Conservation (phyloP, 2,888 invertebrate genomes). For the Marronus borbonicus region DNA sequence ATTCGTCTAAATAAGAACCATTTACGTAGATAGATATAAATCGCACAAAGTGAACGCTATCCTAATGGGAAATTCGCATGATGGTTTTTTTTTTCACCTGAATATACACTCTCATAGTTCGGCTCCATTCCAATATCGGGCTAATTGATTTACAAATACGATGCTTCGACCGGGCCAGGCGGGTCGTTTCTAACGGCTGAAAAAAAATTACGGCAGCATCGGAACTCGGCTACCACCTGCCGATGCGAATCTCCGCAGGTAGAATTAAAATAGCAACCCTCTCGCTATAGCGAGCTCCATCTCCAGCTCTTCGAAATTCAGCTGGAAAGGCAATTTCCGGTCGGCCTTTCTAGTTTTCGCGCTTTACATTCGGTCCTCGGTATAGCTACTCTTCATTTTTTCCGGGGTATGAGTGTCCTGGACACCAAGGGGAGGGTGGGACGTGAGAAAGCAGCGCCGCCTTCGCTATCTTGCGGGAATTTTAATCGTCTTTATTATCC, state of each 20-base stretch:
- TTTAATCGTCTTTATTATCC: conserved; percentile 37
- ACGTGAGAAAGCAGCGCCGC: background rate
- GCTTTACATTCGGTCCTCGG: conserved; percentile 24
- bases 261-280: background rate
- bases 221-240: background rate
- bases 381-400: conserved; percentile 19
- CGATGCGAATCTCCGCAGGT: conserved; percentile 5
- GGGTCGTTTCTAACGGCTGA: background rate
- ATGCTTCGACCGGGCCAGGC: background rate
- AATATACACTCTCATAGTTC: background rate
- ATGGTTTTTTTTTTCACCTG: background rate
- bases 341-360: conserved; percentile 22
- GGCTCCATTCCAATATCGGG: background rate
- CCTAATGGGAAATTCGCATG: background rate
- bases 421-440: background rate
- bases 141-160: conserved; percentile 15
- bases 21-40: too few relatives aligned
- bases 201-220: background rate
- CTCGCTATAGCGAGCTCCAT: background rate
- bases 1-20: too few relatives aligned
- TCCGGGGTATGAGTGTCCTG: background rate
- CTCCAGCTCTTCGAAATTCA: background rate
- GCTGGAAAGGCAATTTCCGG: conserved; percentile 34
- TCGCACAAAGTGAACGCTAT: background rate
- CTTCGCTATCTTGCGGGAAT: conserved; percentile 25